Evolutionary conservation across 2,888 invertebrate species (phyloP), one percentile per base, ranked within the genome.

Genomic region (Troides helena): DNA sequence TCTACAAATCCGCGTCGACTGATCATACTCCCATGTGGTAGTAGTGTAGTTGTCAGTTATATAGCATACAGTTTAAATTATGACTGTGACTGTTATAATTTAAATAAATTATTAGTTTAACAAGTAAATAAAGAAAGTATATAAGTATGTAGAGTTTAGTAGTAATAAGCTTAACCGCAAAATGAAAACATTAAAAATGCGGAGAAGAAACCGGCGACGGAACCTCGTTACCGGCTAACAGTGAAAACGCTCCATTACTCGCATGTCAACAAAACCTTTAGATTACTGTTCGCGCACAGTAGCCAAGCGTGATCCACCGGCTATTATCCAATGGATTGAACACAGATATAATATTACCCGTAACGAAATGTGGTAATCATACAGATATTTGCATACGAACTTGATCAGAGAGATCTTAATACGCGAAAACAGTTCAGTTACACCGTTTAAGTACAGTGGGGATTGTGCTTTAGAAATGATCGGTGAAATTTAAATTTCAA

Each of bases 301-400:
- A 68, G 69, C 65, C 17, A 57, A 68, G 60, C 64, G 64, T 59
- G 68, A 65, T 65, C 61, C 53, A 60, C 56, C 68, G 59, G 23
- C 36, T 50, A 43, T 68, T 68, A 30, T 5, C 50, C 57, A 62
- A 67, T 62, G 25, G 57, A 60, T 30, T 21, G 60, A 53, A 58
- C 59, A 36, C 18, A 57, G 12, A 58, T 62, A 62, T 50, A 18
- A 21, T 43, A 68, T 68, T 62, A 68, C 62, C 62, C 43, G 58
- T 62, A 62, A 68, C 46, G 30, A 46, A 65, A 65, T 59, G 46
- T 59, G 7, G n/a, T 50, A 59, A 65, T 65, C 30, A 59, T n/a
- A n/a, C 25, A 46, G 59, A 59, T 65, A 65, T 59, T 59, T 65
- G 59, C 65, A 60, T 50, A 59, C 10, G 46, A 46, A 65, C 65